A percentile compares a stretch with the other conserved stretches of the same genome.
phyloP scores from a whole-genome alignment of 2,797 vertebrate species.

The Ammospiza maritima region DNA sequence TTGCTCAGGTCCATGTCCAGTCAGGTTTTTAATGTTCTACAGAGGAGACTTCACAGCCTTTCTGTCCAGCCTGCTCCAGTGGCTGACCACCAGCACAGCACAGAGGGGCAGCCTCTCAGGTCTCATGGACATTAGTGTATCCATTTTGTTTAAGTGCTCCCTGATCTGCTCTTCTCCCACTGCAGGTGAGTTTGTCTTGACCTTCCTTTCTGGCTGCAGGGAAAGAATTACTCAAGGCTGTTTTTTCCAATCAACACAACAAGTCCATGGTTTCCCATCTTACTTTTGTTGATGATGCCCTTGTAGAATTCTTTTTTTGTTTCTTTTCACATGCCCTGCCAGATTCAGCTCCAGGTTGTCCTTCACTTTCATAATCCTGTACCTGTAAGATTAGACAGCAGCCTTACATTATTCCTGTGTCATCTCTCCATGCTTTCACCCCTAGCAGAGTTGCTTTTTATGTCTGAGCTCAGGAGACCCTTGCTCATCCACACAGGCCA shows the following conservation, averaged over 20 bases:
- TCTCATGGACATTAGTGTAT: accelerated
- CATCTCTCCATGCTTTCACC: not conserved
- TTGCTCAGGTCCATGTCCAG: not conserved
- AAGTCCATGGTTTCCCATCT: not conserved
- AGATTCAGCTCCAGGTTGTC: not conserved
- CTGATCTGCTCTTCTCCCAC: not conserved
- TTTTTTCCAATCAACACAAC: not conserved
- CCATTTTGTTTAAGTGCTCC: not conserved
- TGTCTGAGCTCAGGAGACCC: not conserved
- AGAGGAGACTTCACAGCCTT: not conserved
- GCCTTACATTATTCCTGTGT: not conserved
- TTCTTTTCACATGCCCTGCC: not conserved
- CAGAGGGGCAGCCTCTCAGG: not conserved
- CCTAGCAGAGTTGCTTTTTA: not conserved
- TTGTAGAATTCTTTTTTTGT: not conserved
- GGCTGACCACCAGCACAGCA: not conserved
- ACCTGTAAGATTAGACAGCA: not conserved
- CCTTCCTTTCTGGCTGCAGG: not conserved
- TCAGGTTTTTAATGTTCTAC: not conserved
- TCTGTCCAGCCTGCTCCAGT: not conserved
- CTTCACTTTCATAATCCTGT: not conserved
- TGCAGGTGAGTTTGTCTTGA: not conserved
- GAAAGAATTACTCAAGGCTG: not conserved
- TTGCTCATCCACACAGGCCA: not conserved
- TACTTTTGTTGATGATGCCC: not conserved